A percentile compares a stretch with the other conserved stretches of the same genome.
Conservation (phyloP, 2,797 vertebrate genomes). For the Glossophaga mutica region DNA sequence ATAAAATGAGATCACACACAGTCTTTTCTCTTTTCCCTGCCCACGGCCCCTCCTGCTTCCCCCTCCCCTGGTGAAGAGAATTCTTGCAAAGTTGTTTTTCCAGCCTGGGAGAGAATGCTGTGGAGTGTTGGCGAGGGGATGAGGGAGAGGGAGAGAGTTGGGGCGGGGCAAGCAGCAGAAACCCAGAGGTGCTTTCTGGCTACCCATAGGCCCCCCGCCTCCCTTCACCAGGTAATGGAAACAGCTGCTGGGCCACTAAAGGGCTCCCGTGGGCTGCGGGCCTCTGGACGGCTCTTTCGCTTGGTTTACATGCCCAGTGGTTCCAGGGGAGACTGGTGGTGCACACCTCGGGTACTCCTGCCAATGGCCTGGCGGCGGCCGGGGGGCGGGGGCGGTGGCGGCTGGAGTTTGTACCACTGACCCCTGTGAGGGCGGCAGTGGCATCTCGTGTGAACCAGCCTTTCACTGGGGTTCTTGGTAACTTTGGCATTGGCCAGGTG, state of each 20-base stretch:
- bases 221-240: not conserved
- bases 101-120: not conserved
- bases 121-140: not conserved
- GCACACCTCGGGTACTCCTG: not conserved
- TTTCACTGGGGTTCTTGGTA: not conserved
- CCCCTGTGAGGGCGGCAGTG: too few species aligned
- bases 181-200: not conserved
- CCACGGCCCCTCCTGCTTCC: fast-evolving
- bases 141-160: not conserved
- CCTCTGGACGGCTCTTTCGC: not conserved
- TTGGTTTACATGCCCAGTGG: not conserved
- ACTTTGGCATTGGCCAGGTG: not conserved
- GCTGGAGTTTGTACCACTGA: not conserved
- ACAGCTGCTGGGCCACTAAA: not conserved
- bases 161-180: not conserved
- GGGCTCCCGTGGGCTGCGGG: not conserved
- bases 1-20: constrained; percentile 75
- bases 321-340: not conserved
- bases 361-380: not conserved
- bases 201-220: not conserved
- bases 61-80: not conserved
- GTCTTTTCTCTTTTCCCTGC: not conserved
- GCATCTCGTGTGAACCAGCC: not conserved
- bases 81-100: constrained; percentile 45
- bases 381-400: too few species aligned